Conservation (phyloP, 1,140 invertebrate genomes). For the Drosophila parabipectinata region DNA sequence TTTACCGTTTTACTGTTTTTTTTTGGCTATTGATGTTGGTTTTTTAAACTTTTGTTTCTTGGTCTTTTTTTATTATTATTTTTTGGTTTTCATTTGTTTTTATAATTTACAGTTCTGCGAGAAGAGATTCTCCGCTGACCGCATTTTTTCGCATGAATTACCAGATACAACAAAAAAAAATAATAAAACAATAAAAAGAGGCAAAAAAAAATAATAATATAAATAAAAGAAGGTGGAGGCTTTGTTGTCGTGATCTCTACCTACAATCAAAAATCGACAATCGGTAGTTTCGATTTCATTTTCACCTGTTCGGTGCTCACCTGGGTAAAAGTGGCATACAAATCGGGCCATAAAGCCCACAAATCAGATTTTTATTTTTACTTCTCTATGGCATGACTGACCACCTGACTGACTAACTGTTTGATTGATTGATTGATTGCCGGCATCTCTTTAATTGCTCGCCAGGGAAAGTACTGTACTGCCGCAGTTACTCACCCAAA, state of each 20-base stretch:
- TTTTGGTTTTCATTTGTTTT: not conserved
- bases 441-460: slow-evolving; percentile 49
- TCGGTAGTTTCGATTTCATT: slow-evolving; percentile 74
- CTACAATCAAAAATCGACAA: not conserved
- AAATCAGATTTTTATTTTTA: slow-evolving; percentile 42
- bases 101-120: slow-evolving; percentile 69
- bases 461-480: slow-evolving; percentile 26
- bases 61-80: not conserved
- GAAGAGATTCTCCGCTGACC: slow-evolving; percentile 66
- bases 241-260: slow-evolving; percentile 12
- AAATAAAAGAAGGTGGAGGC: slow-evolving; percentile 1
- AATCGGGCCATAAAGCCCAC: slow-evolving; percentile 49
- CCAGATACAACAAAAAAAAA: slow-evolving; percentile 1
- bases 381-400: slow-evolving; percentile 34
- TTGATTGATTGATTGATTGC: slow-evolving; percentile 52
- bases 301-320: slow-evolving; percentile 57
- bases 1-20: slow-evolving; percentile 42
- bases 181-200: not conserved
- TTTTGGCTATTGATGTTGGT: slow-evolving; percentile 8
- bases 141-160: slow-evolving; percentile 73
- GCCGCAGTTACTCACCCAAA: slow-evolving; percentile 1
- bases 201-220: slow-evolving; percentile 2
- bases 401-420: slow-evolving; percentile 32
- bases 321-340: slow-evolving; percentile 69
- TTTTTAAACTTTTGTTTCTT: slow-evolving; percentile 15